A percentile compares a stretch with the other conserved stretches of the same genome.
These are phyloP conservation scores for Ceratotherium simum DNA, from an alignment of 2,113 vertebrate genomes.

Conservation along the genomic window DNA sequence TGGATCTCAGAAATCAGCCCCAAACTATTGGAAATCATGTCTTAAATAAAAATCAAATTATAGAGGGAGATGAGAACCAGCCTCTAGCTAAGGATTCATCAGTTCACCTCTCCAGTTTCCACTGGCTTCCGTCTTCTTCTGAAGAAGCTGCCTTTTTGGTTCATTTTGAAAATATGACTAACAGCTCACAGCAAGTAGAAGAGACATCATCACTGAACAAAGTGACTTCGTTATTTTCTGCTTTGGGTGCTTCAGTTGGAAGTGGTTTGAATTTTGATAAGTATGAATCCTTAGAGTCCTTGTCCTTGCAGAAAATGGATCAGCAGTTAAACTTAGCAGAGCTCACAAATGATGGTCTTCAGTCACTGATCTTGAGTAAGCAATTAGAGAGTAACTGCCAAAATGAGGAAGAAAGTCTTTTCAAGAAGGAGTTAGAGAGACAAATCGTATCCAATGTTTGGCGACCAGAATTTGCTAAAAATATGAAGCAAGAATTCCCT, in stretches of 20 bases:
- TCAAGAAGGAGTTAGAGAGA: slow-evolving; percentile 38
- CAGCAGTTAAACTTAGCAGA: slow-evolving; percentile 70
- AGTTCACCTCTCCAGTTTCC: slow-evolving; percentile 83
- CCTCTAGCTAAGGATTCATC: slow-evolving; percentile 75
- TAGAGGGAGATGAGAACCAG: slow-evolving; percentile 53
- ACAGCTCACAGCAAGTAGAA: slow-evolving; percentile 87
- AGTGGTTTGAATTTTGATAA: slow-evolving; percentile 87
- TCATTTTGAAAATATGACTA: slow-evolving; percentile 86
- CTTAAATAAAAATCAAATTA: slow-evolving; percentile 64
- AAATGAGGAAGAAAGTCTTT: slow-evolving; percentile 36
- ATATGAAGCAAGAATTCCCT: slow-evolving; percentile 59
- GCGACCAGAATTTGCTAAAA: slow-evolving; percentile 85
- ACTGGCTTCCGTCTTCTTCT: slow-evolving; percentile 83
- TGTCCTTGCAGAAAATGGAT: slow-evolving; percentile 65
- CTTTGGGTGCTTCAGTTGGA: slow-evolving; percentile 87
- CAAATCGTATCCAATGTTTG: slow-evolving; percentile 80
- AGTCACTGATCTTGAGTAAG: slow-evolving; percentile 61
- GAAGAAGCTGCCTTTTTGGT: slow-evolving; percentile 83
- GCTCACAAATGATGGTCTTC: slow-evolving; percentile 54
- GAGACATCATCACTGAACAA: slow-evolving; percentile 88
- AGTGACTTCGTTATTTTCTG: slow-evolving; percentile 91
- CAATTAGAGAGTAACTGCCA: slow-evolving; percentile 52
- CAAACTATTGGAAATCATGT: slow-evolving; percentile 57
- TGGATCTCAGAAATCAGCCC: slow-evolving; percentile 91
- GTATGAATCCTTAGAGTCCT: slow-evolving; percentile 78